A percentile compares a stretch with the other conserved stretches of the same genome.
These are phyloP conservation scores for Armadillidium nasatum DNA, from an alignment of 1,140 invertebrate genomes.

Conservation along the genomic window DNA sequence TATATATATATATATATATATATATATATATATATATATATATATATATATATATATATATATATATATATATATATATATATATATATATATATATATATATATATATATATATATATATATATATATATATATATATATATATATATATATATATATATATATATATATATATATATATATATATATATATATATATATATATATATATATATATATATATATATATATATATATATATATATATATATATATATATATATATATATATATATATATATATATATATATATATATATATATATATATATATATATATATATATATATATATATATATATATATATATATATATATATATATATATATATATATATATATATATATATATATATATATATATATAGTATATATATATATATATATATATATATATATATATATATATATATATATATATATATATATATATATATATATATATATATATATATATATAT, in stretches of 20 bases:
- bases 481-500: too few species aligned
- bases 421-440: conserved; percentile 3
- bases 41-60: too few species aligned
- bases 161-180: conserved; percentile 4
- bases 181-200: conserved; percentile 7
- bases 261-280: conserved; percentile 10
- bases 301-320: not conserved
- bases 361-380: conserved; percentile 1
- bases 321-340: not conserved
- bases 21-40: too few species aligned
- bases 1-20: too few species aligned
- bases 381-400: not conserved
- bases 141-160: too few species aligned
- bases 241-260: not conserved
- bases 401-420: not conserved
- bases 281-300: conserved; percentile 15
- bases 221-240: not conserved
- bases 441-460: conserved; percentile 11
- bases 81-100: too few species aligned
- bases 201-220: conserved; percentile 6
- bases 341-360: not conserved
- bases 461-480: not conserved
- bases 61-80: too few species aligned
- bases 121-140: too few species aligned
- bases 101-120: too few species aligned